phyloP scores from a whole-genome alignment of 53 echinoderm and acorn worm species.

The Pentamera pediparva region DNA sequence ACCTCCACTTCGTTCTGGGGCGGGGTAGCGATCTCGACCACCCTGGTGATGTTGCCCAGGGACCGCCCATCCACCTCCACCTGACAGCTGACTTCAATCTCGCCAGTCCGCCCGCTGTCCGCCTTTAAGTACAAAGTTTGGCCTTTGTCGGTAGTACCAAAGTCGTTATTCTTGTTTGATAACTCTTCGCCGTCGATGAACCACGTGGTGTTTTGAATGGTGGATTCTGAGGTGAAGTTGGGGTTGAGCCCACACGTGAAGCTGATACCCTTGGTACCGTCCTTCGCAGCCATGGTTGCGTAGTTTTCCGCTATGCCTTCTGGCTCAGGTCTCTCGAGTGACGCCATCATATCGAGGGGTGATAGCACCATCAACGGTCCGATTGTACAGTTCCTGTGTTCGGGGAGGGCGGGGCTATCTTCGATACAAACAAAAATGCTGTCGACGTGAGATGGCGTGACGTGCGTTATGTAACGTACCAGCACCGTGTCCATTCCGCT shows the following conservation, averaged over 20 bases:
- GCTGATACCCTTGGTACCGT: conserved; percentile 24
- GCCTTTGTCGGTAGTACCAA: conserved; percentile 45
- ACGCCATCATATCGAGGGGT: conserved; percentile 28
- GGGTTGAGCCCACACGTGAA: conserved; percentile 67
- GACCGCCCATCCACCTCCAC: conserved; percentile 49
- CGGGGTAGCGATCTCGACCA: conserved; percentile 21
- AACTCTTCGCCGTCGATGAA: conserved; percentile 56
- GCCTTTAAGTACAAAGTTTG: conserved; percentile 60
- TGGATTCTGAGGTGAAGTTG: conserved; percentile 35
- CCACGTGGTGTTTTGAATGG: conserved; percentile 65
- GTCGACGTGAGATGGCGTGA: conserved; percentile 35
- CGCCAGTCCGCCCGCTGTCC: conserved; percentile 30
- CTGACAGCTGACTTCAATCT: conserved; percentile 52
- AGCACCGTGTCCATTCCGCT: background rate
- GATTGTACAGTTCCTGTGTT: conserved; percentile 53
- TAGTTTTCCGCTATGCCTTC: background rate
- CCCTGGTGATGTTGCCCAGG: conserved; percentile 45
- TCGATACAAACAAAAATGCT: conserved; percentile 52
- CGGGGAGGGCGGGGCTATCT: conserved; percentile 43
- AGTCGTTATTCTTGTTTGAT: conserved; percentile 33
- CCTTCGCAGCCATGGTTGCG: conserved; percentile 6
- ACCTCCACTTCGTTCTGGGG: background rate
- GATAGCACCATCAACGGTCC: conserved; percentile 58
- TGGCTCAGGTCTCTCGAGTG: background rate
- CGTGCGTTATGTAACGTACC: conserved; percentile 39